Evolutionary conservation across 2,113 vertebrate species (phyloP).

Genomic region (Edolisoma coerulescens): DNA sequence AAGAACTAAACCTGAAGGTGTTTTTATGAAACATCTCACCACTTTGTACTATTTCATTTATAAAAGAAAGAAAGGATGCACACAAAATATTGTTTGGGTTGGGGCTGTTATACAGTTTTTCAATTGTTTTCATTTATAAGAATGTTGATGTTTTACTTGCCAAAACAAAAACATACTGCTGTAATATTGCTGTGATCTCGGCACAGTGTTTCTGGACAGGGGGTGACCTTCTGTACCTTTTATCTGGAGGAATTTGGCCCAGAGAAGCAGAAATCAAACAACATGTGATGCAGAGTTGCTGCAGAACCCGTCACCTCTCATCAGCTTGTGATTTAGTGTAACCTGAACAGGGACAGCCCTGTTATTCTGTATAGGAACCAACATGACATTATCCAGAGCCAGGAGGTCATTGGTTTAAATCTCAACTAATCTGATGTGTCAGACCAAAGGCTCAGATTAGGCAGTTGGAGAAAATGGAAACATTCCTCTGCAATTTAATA

Average conservation of each 20-base stretch:
- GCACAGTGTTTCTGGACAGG: constrained; percentile 12
- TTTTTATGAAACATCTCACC: neutral
- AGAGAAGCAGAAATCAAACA: constrained; percentile 56
- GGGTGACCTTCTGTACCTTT: constrained; percentile 42
- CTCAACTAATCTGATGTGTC: constrained; percentile 67
- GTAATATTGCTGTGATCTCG: neutral
- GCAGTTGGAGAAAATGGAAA: constrained; percentile 55
- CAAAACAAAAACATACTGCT: constrained; percentile 1
- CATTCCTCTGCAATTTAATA: constrained; percentile 67
- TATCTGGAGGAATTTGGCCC: constrained; percentile 44
- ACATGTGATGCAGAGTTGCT: constrained; percentile 40
- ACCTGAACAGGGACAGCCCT: constrained; percentile 51
- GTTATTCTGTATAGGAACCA: constrained; percentile 50
- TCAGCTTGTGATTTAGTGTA: constrained; percentile 65
- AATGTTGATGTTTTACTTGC: neutral
- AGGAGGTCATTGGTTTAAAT: constrained; percentile 69
- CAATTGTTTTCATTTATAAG: neutral
- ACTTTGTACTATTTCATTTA: neutral
- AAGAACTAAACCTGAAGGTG: neutral
- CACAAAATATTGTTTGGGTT: neutral
- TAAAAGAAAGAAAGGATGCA: neutral
- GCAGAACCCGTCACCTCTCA: constrained; percentile 51
- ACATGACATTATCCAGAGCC: constrained; percentile 66
- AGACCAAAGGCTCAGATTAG: constrained; percentile 70
- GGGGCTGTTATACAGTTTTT: neutral